These are phyloP conservation scores for Burhinus oedicnemus DNA, from an alignment of 2,113 vertebrate genomes.

Conservation along the genomic window DNA sequence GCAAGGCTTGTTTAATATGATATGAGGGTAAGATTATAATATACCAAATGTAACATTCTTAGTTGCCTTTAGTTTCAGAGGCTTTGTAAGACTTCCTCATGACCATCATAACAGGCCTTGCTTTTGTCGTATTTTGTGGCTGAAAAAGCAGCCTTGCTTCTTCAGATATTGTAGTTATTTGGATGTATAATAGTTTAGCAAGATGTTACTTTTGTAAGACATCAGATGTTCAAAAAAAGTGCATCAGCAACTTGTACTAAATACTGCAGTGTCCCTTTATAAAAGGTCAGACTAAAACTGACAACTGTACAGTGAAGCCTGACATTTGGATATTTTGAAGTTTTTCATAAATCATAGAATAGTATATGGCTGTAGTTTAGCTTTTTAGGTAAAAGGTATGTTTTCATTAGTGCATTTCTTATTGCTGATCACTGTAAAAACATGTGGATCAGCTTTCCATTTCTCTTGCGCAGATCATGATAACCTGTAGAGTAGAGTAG, in stretches of 20 bases:
- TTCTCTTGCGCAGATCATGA: conserved; percentile 83
- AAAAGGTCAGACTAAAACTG: conserved; percentile 85
- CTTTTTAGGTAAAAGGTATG: conserved; percentile 86
- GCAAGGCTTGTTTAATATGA: conserved; percentile 99
- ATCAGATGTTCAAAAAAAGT: conserved; percentile 96
- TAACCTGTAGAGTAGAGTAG: conserved; percentile 85
- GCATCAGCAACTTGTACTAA: conserved; percentile 89
- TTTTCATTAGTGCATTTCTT: conserved; percentile 87
- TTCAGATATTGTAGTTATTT: conserved; percentile 99
- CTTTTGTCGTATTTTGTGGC: conserved; percentile 99
- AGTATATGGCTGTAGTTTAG: conserved; percentile 86
- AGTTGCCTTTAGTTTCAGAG: conserved; percentile 98
- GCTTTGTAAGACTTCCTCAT: conserved; percentile 96
- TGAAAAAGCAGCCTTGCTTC: conserved; percentile 99
- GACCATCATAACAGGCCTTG: conserved; percentile 97
- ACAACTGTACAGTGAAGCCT: conserved; percentile 83
- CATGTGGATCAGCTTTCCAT: conserved; percentile 81
- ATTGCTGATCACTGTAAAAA: conserved; percentile 81
- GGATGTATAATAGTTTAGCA: conserved; percentile 98
- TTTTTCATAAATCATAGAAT: conserved; percentile 86
- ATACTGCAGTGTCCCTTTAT: conserved; percentile 99
- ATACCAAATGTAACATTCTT: conserved; percentile 99
- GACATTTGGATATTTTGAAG: conserved; percentile 89
- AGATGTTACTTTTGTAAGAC: conserved; percentile 99
- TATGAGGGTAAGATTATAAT: conserved; percentile 94